These are phyloP conservation scores for Polypedilum pembai DNA, from an alignment of 1,140 invertebrate species.

Conservation along the genomic window DNA sequence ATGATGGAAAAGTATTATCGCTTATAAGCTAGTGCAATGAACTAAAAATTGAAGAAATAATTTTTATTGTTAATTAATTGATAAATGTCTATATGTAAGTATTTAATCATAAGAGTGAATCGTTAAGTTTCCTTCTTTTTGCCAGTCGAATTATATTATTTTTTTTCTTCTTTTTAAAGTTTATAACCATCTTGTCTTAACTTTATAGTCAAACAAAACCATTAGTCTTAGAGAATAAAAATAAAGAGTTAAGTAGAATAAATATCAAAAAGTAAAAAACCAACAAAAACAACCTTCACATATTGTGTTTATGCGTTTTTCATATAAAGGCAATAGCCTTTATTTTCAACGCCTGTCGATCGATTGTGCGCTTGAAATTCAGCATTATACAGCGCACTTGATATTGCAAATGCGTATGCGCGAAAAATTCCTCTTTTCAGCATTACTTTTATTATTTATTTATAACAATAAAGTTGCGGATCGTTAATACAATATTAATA, in stretches of 20 bases:
- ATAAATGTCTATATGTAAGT: not conserved
- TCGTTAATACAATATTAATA: not conserved
- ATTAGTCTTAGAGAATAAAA: not conserved
- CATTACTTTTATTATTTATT: not conserved
- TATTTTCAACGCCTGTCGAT: not conserved
- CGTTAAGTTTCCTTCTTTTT: not conserved
- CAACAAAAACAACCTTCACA: too few relatives aligned
- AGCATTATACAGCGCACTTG: not conserved
- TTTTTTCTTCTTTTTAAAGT: not conserved
- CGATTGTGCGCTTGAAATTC: not conserved
- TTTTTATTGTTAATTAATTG: not conserved
- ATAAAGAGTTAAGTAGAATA: not conserved
- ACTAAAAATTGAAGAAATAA: not conserved
- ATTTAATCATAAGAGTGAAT: not conserved
- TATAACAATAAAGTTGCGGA: not conserved
- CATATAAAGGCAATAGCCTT: not conserved
- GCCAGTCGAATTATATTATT: not conserved
- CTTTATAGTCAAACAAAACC: not conserved
- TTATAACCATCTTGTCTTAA: not conserved
- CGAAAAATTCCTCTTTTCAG: conserved; percentile 8
- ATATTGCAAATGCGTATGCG: not conserved
- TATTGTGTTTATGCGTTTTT: too few relatives aligned
- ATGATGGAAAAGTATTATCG: not conserved
- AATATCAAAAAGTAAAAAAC: not conserved
- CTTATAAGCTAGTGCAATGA: not conserved